Base-by-base conservation (phyloP, 1,140 invertebrate species). In the Melanaphis sacchari region DNA sequence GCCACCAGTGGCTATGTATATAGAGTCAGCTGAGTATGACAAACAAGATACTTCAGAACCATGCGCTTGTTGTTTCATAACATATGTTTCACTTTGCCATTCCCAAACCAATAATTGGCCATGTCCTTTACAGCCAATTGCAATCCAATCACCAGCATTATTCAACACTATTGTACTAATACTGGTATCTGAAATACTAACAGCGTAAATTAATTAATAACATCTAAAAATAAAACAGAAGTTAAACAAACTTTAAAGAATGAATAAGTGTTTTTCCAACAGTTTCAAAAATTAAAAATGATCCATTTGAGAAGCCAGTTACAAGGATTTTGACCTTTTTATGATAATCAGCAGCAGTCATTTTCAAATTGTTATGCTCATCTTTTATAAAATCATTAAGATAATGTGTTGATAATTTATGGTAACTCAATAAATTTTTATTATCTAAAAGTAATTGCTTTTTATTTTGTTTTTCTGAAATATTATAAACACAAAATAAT, bases 61-160 rank as follows among this genome's bases (percentile, higher is more conserved):
- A 94, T 99, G 99, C 0, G 98, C 98, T 95, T 99, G 99, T 94
- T 99, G 99, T 95, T 99, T 99, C 96, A 99, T 97, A 0, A 99
- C 97, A 94, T 99, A 99, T n/a, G 98, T 98, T 96, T 99, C 98
- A 96, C 98, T 99, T 95, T 99, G 98, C 99, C 99, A 99, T 96
- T 99, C 99, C 99, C 99, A 99, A 18, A 99, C 99, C 26, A 99
- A 95, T 38, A 99, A 95, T 95, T 99, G 98, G 0, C 98, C 99
- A 5, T 98, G 96, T 76, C 97, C 96, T 1, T 97, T 96, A 95
- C 98, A 98, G 1, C 97, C 98, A 43, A 99, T 95, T 0, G 98
- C 99, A 90, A 99, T 97, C 99, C 99, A 99, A 95, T 99, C 99
- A 0, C 99, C 99, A 36, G 97, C 97, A 22, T 95, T 95, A 95